A percentile compares a stretch with the other conserved stretches of the same genome.
phyloP scores from a whole-genome alignment of 2,797 vertebrate genomes.

The Caiman crocodilus region DNA sequence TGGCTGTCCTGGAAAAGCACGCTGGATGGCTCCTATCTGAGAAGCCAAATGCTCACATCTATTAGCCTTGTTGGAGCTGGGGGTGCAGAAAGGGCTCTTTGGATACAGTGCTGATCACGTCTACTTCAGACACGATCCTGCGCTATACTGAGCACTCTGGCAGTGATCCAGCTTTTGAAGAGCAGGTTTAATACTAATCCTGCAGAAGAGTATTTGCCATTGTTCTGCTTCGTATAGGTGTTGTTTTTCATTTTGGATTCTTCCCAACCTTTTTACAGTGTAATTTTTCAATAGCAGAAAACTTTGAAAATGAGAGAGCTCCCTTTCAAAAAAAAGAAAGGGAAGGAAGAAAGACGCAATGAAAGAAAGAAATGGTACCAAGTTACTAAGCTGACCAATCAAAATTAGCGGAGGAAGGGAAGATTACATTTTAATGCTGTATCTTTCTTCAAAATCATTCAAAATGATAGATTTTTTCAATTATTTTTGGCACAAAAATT shows the following conservation, averaged over 20 bases:
- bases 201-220: not conserved
- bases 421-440: not conserved
- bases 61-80: not conserved
- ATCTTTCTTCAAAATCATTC: not conserved
- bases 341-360: too few relatives aligned
- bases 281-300: not conserved
- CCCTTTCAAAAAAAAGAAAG: not conserved
- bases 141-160: not conserved
- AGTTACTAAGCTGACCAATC: not conserved
- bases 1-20: not conserved
- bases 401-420: not conserved
- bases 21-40: not conserved
- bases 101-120: slow-evolving; percentile 24
- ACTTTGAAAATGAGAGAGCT: not conserved
- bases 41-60: not conserved
- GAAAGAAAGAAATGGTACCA: not conserved
- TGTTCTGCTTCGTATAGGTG: not conserved
- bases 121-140: not conserved
- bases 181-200: not conserved
- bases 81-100: slow-evolving; percentile 24
- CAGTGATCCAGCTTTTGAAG: not conserved
- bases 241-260: not conserved
- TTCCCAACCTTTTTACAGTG: accelerated
- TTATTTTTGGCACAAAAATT: not conserved
- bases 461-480: not conserved